Evolutionary conservation across 2,888 invertebrate species (phyloP), one percentile per base, ranked within the genome.

Genomic region (Silvanus unidentatus): DNA sequence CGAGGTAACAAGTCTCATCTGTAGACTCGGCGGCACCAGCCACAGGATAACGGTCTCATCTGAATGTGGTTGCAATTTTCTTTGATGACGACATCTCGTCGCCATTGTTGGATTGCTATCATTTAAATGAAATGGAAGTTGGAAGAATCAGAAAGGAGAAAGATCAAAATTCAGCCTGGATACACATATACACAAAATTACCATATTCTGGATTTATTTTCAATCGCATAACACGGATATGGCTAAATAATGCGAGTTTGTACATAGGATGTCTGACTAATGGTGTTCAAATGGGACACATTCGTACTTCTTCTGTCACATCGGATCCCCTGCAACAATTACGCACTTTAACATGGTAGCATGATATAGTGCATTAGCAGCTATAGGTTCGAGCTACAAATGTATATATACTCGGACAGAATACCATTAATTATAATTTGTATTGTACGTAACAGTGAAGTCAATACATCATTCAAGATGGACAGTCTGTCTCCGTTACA

Each of bases 71-170:
- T 48, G 54, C 53, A 55, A 55, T 55, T 57, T 54, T 54, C 54
- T 47, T 50, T 50, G 55, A 54, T 54, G 57, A 54, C 54, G 54
- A 47, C 54, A 47, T 47, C 48, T 45, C 49, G 47, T 47, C 50
- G 52, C 48, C 43, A 45, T 54, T 54, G 53, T 47, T 50, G 52
- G 48, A 52, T 56, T 53, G 52, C 48, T 52, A 58, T 53, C 55
- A 52, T 56, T 58, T 58, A 53, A 58, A 53, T 52, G 56, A 50
- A 58, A 56, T 50, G 58, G 48, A 56, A 57, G 53, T 48, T 40
- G 53, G 54, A 54, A 58, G 58, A 53, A 52, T 49, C 48, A 43
- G 47, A 47, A 55, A 51, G 48, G 46, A 51, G 53, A 53, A 55
- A 50, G 3, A 55, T 55, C 54, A 53, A 51, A 49, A 53, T 53